These are phyloP conservation scores for Poecilia wingei DNA, from an alignment of 2,797 vertebrate species.

Conservation along the genomic window DNA sequence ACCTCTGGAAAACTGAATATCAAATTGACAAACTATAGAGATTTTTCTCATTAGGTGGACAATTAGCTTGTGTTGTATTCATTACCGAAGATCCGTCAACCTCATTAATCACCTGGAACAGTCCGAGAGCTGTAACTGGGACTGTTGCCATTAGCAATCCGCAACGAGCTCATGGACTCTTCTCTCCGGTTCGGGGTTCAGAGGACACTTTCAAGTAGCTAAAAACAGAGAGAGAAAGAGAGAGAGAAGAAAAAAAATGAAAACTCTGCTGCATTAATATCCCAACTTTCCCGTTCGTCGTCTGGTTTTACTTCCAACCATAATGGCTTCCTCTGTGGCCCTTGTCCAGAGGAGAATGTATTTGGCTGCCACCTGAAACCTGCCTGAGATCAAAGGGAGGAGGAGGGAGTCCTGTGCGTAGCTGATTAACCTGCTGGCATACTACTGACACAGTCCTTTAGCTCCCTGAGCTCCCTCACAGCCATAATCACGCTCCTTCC, in stretches of 20 bases:
- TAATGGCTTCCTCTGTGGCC: slow-evolving; percentile 51
- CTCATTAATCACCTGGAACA: slow-evolving; percentile 76
- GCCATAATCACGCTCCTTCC: slow-evolving; percentile 46
- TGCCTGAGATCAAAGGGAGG: slow-evolving; percentile 70
- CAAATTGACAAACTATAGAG: slow-evolving; percentile 73
- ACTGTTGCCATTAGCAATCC: slow-evolving; percentile 35
- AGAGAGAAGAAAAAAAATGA: background rate
- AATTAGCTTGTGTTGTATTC: slow-evolving; percentile 77
- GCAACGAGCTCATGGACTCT: slow-evolving; percentile 7
- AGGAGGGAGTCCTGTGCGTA: slow-evolving; percentile 62
- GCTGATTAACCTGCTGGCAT: slow-evolving; percentile 76
- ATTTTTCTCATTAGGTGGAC: slow-evolving; percentile 79
- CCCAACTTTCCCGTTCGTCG: slow-evolving; percentile 16
- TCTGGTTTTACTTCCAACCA: slow-evolving; percentile 43
- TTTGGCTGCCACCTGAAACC: slow-evolving; percentile 63
- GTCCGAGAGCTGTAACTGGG: slow-evolving; percentile 62
- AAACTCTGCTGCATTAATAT: slow-evolving; percentile 3
- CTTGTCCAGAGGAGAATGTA: slow-evolving; percentile 57
- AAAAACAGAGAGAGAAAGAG: background rate
- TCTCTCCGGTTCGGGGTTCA: slow-evolving; percentile 7
- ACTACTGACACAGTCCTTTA: slow-evolving; percentile 55
- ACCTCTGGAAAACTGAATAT: slow-evolving; percentile 69
- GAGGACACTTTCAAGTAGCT: slow-evolving; percentile 10
- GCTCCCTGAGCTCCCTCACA: slow-evolving; percentile 51
- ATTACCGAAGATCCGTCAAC: slow-evolving; percentile 66